These are phyloP conservation scores for Aphodius granarius DNA, from an alignment of 2,888 invertebrate genomes.

Conservation along the genomic window DNA sequence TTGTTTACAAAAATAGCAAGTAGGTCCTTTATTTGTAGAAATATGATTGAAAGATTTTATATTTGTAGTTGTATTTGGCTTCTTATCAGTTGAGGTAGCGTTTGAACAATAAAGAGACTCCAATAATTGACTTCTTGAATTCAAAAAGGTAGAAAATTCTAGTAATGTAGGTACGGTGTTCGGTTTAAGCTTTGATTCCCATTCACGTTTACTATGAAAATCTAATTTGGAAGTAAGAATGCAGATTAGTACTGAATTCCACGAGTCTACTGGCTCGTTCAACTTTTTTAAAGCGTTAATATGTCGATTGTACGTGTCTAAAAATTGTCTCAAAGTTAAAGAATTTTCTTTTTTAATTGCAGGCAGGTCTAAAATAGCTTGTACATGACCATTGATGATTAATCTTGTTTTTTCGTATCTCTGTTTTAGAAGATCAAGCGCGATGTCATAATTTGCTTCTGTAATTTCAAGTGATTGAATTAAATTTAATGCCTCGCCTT, in stretches of 20 bases:
- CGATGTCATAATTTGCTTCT: too few species aligned
- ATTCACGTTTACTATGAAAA: conserved; percentile 9
- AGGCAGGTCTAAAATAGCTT: conserved; percentile 11
- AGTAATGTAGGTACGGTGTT: background rate
- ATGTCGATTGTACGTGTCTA: background rate
- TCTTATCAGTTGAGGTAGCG: too few species aligned
- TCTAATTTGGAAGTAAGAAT: conserved; percentile 11
- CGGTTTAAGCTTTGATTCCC: conserved; percentile 1
- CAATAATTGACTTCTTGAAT: too few species aligned
- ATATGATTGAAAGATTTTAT: too few species aligned
- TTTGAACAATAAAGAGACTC: too few species aligned
- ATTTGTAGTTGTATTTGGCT: too few species aligned
- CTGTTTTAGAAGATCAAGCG: background rate
- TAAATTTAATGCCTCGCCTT: too few species aligned
- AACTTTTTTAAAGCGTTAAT: conserved; percentile 13
- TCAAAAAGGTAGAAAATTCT: conserved; percentile 10
- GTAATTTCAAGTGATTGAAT: too few species aligned
- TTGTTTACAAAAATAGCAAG: too few species aligned
- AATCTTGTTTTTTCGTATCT: conserved; percentile 14
- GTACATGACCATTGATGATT: conserved; percentile 13
- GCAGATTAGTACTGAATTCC: conserved; percentile 12
- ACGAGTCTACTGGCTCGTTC: conserved; percentile 9
- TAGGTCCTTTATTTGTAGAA: too few species aligned
- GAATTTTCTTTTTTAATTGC: conserved; percentile 4
- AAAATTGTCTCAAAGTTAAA: background rate